These are phyloP conservation scores for Poecilia wingei DNA, from an alignment of 2,797 vertebrate genomes.

Conservation along the genomic window DNA sequence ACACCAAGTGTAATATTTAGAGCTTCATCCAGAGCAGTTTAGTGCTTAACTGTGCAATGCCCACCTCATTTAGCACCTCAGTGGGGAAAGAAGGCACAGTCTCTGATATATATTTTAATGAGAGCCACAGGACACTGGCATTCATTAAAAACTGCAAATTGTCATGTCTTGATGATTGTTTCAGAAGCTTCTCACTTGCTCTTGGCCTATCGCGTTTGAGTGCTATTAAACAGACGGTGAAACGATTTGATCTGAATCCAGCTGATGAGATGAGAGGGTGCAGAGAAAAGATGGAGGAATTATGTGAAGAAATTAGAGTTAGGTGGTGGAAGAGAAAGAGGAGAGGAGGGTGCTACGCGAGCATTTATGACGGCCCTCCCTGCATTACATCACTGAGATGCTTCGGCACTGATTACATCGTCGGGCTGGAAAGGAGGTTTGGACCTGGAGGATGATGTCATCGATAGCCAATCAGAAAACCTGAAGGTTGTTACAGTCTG, in stretches of 20 bases:
- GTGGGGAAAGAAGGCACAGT: conserved; percentile 30
- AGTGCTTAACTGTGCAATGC: conserved; percentile 38
- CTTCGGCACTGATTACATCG: conserved; percentile 80
- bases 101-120: conserved; percentile 67
- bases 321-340: conserved; percentile 20
- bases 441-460: conserved; percentile 77
- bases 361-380: conserved; percentile 60
- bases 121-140: conserved; percentile 54
- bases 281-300: conserved; percentile 35
- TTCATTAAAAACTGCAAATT: conserved; percentile 56
- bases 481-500: conserved; percentile 28
- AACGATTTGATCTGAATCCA: conserved; percentile 40
- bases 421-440: conserved; percentile 38
- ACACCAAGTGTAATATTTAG: neutral
- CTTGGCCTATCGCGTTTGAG: conserved; percentile 41
- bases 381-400: conserved; percentile 82
- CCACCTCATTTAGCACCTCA: conserved; percentile 28
- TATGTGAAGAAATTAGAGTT: conserved; percentile 27
- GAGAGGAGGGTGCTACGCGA: conserved; percentile 42
- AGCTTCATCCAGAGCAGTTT: conserved; percentile 14
- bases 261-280: conserved; percentile 33
- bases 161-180: conserved; percentile 46
- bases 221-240: conserved; percentile 57
- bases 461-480: conserved; percentile 71
- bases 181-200: conserved; percentile 44